phyloP scores from a whole-genome alignment of 2,888 invertebrate genomes.

The Chrysomela aeneicollis region DNA sequence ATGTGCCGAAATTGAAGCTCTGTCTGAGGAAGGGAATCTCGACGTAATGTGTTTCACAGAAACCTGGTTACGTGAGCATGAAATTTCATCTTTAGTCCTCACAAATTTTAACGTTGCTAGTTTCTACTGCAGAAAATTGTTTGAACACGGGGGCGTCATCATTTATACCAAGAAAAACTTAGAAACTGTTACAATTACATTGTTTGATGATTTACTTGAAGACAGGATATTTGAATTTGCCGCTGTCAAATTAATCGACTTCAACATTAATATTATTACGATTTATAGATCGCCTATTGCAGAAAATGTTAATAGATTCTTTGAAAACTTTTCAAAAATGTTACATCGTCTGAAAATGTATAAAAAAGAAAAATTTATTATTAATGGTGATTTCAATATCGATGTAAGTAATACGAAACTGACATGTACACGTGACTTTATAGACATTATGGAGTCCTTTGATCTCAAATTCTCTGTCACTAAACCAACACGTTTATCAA shows the following conservation, averaged over 20 bases:
- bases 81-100: constrained; percentile 1
- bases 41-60: constrained; percentile 10
- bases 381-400: no score
- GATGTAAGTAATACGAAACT: no score
- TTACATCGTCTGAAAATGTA: not conserved
- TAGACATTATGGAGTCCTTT: not conserved
- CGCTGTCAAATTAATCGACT: not conserved
- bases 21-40: not conserved
- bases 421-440: not conserved
- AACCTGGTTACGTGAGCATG: no score
- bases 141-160: constrained; percentile 12
- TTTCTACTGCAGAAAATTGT: not conserved
- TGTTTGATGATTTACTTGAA: not conserved
- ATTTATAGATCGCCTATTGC: constrained; percentile 10
- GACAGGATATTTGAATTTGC: constrained; percentile 7
- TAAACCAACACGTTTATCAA: constrained; percentile 11
- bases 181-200: not conserved
- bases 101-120: constrained; percentile 5
- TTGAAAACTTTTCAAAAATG: constrained; percentile 3
- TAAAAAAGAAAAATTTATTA: constrained; percentile 5
- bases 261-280: constrained; percentile 2
- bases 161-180: constrained; percentile 1
- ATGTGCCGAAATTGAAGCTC: constrained; percentile 10
- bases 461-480: constrained; percentile 6
- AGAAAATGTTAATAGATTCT: not conserved